Base-by-base conservation (phyloP, 2,113 vertebrate species). In the Xyliphius kryptos region DNA sequence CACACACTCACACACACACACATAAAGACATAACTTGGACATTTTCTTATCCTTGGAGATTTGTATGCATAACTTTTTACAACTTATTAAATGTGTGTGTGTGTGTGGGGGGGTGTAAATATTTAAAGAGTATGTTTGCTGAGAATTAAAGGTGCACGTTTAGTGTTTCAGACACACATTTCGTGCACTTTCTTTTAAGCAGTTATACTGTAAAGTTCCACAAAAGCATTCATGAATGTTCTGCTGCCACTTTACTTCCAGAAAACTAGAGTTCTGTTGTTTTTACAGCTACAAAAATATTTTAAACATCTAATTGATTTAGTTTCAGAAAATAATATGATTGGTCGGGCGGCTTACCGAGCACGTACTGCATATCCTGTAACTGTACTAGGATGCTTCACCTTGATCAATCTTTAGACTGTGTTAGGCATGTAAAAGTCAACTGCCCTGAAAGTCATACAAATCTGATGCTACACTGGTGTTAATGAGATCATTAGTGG, bases 91-190 rank as follows among this genome's bases (percentile, higher is more conserved):
- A 52, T 19, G 44, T 72, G 17, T n/a, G n/a, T n/a, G n/a, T n/a
- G n/a, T n/a, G n/a, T n/a, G n/a, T n/a, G n/a, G n/a, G n/a, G n/a
- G n/a, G 54, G 55, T 59, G 62, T 79, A 68, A 79, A 72, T 76
- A 69, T 79, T 78, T 75, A 87, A 85, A 86, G n/a, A 40, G 37
- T 3, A 49, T 21, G 17, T 36, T 19, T 41, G 61, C 38, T 43
- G 17, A 56, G 38, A n/a, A 43, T 43, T 56, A 56, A 43, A 56
- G 19, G 4, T 21, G 17, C 55, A n/a, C 43, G 55, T 57, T 57
- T 19, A 56, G 22, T 37, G 16, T 56, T 12, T 43, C 38, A 21
- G 9, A 57, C 38, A 57, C 43, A 17, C 55, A 20, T 43, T 56
- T 57, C 38, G 26, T 55, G 53, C 32, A 19, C n/a, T 2, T 55